phyloP scores from a whole-genome alignment of 2,113 vertebrate species.

The Anarhynchus alexandrinus region DNA sequence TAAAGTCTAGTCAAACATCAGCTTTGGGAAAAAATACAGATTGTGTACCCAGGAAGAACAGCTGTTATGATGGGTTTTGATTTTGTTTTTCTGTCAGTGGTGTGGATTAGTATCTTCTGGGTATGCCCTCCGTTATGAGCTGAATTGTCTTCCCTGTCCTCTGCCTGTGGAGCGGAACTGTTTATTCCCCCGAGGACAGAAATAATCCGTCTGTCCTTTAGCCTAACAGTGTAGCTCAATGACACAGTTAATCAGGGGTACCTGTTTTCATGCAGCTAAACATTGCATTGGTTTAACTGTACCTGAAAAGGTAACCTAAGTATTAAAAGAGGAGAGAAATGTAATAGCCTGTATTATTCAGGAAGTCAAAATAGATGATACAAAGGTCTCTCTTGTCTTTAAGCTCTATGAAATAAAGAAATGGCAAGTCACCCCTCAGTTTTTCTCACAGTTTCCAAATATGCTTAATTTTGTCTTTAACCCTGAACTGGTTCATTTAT shows the following conservation, averaged over 20 bases:
- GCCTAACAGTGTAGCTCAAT: not conserved
- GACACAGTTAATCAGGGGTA: not conserved
- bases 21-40: not conserved
- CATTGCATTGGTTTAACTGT: not conserved
- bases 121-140: not conserved
- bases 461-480: not conserved
- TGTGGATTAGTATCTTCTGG: not conserved
- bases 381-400: not conserved
- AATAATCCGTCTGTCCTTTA: constrained; percentile 43
- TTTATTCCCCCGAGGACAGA: constrained; percentile 6
- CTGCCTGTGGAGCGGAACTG: not conserved
- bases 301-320: not conserved
- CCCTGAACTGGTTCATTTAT: not conserved
- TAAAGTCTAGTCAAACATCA: not conserved
- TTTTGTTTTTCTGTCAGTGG: not conserved
- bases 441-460: not conserved
- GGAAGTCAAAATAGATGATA: not conserved
- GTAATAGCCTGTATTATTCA: not conserved
- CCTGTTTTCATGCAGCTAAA: not conserved
- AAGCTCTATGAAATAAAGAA: not conserved
- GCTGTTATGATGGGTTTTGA: not conserved
- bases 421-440: not conserved
- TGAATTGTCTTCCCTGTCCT: constrained; percentile 2
- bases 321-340: constrained; percentile 6
- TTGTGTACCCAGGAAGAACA: not conserved